Conservation (phyloP, 2,113 vertebrate genomes). For the Bubalus kerabau region DNA sequence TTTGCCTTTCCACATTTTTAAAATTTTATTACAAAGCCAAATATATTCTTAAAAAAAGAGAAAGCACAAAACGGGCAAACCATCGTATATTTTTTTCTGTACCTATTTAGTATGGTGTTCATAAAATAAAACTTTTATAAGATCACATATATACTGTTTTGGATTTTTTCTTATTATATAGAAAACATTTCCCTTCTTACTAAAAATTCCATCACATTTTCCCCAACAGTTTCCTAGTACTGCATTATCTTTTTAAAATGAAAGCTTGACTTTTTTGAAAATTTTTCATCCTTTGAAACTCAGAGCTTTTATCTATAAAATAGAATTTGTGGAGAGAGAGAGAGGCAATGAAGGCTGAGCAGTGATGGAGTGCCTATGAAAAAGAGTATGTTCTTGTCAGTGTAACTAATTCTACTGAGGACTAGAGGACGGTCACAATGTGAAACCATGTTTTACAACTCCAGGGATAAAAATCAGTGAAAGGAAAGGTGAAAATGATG, state of each 20-base stretch:
- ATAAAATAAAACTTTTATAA: neutral
- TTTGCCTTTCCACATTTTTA: neutral
- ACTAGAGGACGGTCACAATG: conserved; percentile 40
- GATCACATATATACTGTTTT: neutral
- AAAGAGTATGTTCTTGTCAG: conserved; percentile 51
- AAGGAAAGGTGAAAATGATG: conserved; percentile 68
- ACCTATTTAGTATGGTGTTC: neutral
- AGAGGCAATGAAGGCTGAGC: neutral
- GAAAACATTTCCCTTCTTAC: conserved; percentile 26
- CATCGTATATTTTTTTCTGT: neutral
- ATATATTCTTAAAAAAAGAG: neutral
- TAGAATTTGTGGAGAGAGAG: conserved; percentile 17
- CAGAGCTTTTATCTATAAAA: conserved; percentile 67
- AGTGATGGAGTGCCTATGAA: conserved; percentile 41
- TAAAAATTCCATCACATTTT: conserved; percentile 41
- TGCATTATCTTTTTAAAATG: conserved; percentile 55
- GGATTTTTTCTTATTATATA: neutral
- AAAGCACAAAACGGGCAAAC: neutral
- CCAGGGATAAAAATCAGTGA: conserved; percentile 69
- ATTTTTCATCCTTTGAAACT: conserved; percentile 65
- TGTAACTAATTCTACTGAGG: conserved; percentile 47
- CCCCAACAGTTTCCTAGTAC: conserved; percentile 18
- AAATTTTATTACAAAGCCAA: conserved; percentile 5
- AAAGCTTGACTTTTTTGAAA: conserved; percentile 58
- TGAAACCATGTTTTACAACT: conserved; percentile 62